Base-by-base conservation (phyloP, 2,113 vertebrate species). In the Xyliphius kryptos region DNA sequence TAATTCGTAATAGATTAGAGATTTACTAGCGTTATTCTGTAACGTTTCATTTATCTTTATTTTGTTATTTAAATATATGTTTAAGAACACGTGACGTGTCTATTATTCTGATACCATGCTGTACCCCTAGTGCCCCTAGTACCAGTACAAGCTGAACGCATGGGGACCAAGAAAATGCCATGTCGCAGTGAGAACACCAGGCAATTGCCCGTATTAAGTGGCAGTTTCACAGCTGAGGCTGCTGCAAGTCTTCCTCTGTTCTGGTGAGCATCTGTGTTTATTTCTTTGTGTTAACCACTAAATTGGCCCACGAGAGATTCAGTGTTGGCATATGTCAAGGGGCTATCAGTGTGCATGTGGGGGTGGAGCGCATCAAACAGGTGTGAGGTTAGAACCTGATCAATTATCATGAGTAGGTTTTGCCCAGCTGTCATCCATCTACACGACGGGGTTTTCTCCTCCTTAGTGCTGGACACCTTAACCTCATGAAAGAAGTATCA, bases 381-480 rank as follows among this genome's bases (percentile, higher is more conserved):
- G 69, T 74, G 73, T 68, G 48, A 64, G 63, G 62, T 77, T 78
- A 43, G 61, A 26, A 79, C 72, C 71, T 68, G 59, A 56, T 66
- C 49, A 71, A 43, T 72, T 74, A 74, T 62, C n/a, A n/a, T n/a
- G n/a, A 36, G 60, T 13, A 56, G 57, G 60, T 72, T 41, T 50
- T 69, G 47, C 57, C 67, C 79, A 84, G 74, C 81, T 85, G 81
- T 72, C 77, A 60, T 48, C 32, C 14, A 64, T 56, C 46, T 12
- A 26, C 12, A n/a, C n/a, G n/a, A n/a, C n/a, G 0, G 19, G 9
- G 38, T 19, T 54, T 58, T 38, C 37, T 17, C 43, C 17, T 19
- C 13, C 15, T 43, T 46, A 51, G 47, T 16, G 21, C 36, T 11
- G 74, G 44, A 50, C 63, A 57, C 16, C 43, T 40, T 48, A 20